Evolutionary conservation across 2,888 invertebrate genomes (phyloP), one percentile per base, ranked within the genome.

Genomic region (Lymantria monacha): DNA sequence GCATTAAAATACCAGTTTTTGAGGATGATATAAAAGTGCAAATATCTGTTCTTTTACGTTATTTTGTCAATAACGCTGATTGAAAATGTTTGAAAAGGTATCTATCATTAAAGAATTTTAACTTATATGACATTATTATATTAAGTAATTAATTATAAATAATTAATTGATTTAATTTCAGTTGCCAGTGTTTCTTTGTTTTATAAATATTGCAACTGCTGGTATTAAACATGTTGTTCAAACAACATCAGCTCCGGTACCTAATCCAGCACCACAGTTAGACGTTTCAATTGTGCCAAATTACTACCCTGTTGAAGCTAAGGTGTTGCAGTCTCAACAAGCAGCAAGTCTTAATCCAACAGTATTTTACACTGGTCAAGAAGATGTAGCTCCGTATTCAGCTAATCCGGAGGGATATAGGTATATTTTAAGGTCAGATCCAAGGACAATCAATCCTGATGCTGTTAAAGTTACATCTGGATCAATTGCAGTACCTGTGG

Each of bases 21-120:
- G 58, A 63, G 63, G 66, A 70, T 67, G 75, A 67, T 89, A 89
- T 89, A 89, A 81, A 89, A 86, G 83, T 76, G 81, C 83, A 78
- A 65, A 81, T 73, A 59, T 66, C 59, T 71, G 67, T 75, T 65
- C 66, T 75, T n/a, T 69, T 61, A 70, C 79, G 78, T 79, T 81
- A 86, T 76, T 85, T 79, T 75, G 75, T 76, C 72, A 74, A 74
- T 66, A 68, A 72, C 77, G 67, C 30, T 63, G 69, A 67, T 63
- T 67, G 70, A 85, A 77, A 79, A 89, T 89, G 89, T 79, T 74
- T 70, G 75, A 73, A 57, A 79, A 84, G 87, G 88, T 87, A 51
- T 57, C 22, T 37, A n/a, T n/a, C n/a, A n/a, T n/a, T 22, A 43
- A 33, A 22, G 3, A 22, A 30, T 0, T 22, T 38, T 7, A 13